phyloP scores from a whole-genome alignment of 2,888 invertebrate genomes.

The Phalera bucephala region DNA sequence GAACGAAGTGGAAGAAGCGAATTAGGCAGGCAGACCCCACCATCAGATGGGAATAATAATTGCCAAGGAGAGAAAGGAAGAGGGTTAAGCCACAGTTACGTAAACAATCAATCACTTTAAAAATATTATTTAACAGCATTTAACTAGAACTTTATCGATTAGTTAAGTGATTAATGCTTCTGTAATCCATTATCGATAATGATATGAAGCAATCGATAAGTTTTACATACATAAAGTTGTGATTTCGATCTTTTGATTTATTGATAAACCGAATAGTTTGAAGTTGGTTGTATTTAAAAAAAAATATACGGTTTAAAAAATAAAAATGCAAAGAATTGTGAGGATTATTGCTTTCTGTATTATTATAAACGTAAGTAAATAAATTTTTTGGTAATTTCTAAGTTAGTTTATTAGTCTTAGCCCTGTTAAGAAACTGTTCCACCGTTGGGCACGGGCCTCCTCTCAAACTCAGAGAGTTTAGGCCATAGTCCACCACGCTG shows the following conservation, averaged over 20 bases:
- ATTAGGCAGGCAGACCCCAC: too few species aligned
- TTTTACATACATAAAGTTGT: constrained; percentile 36
- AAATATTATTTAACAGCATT: too few species aligned
- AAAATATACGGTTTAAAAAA: constrained; percentile 17
- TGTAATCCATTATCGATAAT: not conserved
- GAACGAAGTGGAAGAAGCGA: too few species aligned
- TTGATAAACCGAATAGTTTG: constrained; percentile 30
- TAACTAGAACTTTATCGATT: too few species aligned
- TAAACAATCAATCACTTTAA: too few species aligned
- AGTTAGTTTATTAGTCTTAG: not conserved
- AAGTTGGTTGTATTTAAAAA: constrained; percentile 25
- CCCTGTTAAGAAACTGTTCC: too few species aligned
- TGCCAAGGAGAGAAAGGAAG: too few species aligned
- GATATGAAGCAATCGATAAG: constrained; percentile 33
- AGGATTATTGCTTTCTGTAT: constrained; percentile 19
- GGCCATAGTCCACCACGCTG: too few species aligned
- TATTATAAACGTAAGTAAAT: constrained; percentile 31
- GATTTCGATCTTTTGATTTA: constrained; percentile 31
- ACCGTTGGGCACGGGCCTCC: too few species aligned
- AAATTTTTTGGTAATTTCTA: not conserved
- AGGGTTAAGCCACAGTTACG: too few species aligned
- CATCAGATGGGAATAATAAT: too few species aligned
- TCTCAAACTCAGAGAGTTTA: too few species aligned
- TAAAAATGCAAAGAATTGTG: constrained; percentile 22
- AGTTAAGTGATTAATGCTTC: not conserved